Evolutionary conservation across 2,797 vertebrate species (phyloP).

Genomic region (Benthosema pterotum): DNA sequence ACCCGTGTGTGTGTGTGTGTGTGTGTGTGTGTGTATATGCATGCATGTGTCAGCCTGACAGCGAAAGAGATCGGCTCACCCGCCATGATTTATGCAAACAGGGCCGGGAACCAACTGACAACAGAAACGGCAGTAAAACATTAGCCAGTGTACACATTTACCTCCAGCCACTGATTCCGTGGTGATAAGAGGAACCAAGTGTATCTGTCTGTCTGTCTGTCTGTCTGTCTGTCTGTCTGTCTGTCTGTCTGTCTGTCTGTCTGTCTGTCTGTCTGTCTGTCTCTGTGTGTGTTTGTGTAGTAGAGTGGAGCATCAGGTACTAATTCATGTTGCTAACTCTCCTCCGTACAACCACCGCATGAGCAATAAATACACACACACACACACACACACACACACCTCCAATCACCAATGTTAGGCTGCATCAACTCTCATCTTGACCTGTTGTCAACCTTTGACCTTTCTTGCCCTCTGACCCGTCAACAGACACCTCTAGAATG

Average conservation of each 20-base stretch:
- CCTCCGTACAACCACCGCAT: constrained; percentile 15
- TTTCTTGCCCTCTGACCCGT: not conserved
- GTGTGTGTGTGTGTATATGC: constrained; percentile 8
- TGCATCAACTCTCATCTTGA: not conserved
- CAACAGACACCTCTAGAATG: no score
- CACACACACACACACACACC: not conserved
- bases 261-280: not conserved
- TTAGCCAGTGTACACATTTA: constrained; percentile 23
- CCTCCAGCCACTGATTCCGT: not conserved
- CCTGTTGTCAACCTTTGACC: not conserved
- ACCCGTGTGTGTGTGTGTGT: constrained; percentile 27
- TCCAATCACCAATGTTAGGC: not conserved
- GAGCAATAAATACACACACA: not conserved
- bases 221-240: constrained; percentile 23
- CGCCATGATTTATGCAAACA: constrained; percentile 56
- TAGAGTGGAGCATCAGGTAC: not conserved
- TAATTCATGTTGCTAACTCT: constrained; percentile 15
- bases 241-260: not conserved
- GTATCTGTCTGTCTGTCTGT: constrained; percentile 3
- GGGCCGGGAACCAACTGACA: constrained; percentile 18
- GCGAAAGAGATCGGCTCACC: constrained; percentile 22
- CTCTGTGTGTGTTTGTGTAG: not conserved
- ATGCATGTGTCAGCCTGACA: constrained; percentile 28
- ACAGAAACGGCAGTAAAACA: constrained; percentile 26
- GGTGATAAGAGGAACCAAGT: not conserved